Percentiles rank a stretch among this genome's conserved stretches.
Conservation (phyloP, 2,888 invertebrate genomes). For the Orthosia gracilis region DNA sequence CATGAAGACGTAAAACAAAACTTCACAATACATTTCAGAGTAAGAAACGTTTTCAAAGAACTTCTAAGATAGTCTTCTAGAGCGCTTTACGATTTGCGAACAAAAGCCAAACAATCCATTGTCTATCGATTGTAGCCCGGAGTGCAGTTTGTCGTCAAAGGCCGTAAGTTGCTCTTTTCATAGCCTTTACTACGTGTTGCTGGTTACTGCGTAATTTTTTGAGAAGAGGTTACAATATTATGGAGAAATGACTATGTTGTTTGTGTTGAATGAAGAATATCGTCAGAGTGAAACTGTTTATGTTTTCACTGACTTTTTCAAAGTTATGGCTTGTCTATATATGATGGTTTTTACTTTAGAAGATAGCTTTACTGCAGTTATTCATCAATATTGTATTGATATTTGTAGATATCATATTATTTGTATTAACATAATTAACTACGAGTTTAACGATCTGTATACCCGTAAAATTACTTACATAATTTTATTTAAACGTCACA, state of each 20-base stretch:
- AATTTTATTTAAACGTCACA: no score
- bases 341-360: not conserved
- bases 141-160: constrained; percentile 89
- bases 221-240: constrained; percentile 47
- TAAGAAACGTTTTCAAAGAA: constrained; percentile 82
- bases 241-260: constrained; percentile 28
- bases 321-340: not conserved
- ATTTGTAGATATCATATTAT: no score
- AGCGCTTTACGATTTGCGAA: constrained; percentile 86
- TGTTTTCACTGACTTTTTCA: not conserved
- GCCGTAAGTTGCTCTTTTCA: constrained; percentile 80
- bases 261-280: constrained; percentile 11
- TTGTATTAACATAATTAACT: no score
- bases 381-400: not conserved
- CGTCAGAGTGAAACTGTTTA: constrained; percentile 3
- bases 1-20: constrained; percentile 76
- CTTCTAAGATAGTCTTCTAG: constrained; percentile 76
- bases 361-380: not conserved
- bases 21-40: constrained; percentile 78
- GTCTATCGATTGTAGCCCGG: constrained; percentile 86
- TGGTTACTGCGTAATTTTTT: constrained; percentile 63
- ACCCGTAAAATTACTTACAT: no score
- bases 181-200: constrained; percentile 75
- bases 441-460: no score
- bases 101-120: constrained; percentile 88